phyloP scores from a whole-genome alignment of 2,797 vertebrate genomes.

The Pangasius djambal region DNA sequence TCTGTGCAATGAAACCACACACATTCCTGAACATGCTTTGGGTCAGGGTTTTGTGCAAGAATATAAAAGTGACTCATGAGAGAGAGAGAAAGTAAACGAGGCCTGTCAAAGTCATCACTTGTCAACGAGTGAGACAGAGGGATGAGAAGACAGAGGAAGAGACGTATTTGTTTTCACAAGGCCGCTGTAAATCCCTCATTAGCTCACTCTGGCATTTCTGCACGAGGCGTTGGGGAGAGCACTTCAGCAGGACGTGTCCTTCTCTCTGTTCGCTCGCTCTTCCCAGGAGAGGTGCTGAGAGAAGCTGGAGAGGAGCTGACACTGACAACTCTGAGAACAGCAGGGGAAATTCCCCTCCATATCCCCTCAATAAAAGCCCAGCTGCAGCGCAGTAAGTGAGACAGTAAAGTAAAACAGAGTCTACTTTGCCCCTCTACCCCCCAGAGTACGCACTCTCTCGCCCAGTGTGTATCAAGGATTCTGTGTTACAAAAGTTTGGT shows the following conservation, averaged over 20 bases:
- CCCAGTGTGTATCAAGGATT: conserved; percentile 10
- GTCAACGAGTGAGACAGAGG: conserved; percentile 48
- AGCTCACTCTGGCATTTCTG: conserved; percentile 61
- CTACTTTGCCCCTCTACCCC: conserved; percentile 40
- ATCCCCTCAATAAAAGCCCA: conserved; percentile 75
- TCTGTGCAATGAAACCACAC: conserved; percentile 42
- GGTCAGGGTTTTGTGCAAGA: conserved; percentile 37
- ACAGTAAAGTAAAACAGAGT: conserved; percentile 52
- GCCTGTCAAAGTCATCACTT: conserved; percentile 43
- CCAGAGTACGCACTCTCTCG: not conserved
- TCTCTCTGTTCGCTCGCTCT: conserved; percentile 4
- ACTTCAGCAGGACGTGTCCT: conserved; percentile 13
- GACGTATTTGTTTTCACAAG: conserved; percentile 64
- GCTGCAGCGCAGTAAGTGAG: conserved; percentile 64
- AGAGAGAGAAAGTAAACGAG: conserved; percentile 26
- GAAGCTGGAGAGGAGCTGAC: conserved; percentile 44
- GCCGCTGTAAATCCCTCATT: conserved; percentile 63
- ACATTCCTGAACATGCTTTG: conserved; percentile 38
- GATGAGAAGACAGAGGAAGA: conserved; percentile 59
- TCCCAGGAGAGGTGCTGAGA: conserved; percentile 33
- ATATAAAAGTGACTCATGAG: conserved; percentile 32
- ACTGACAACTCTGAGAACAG: conserved; percentile 53
- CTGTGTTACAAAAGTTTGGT: not conserved
- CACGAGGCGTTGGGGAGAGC: conserved; percentile 29
- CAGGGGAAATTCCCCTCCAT: conserved; percentile 74